Evolutionary conservation across 1,140 invertebrate species (phyloP), one percentile per base, ranked within the genome.

Genomic region (Acromyrmex heyeri): DNA sequence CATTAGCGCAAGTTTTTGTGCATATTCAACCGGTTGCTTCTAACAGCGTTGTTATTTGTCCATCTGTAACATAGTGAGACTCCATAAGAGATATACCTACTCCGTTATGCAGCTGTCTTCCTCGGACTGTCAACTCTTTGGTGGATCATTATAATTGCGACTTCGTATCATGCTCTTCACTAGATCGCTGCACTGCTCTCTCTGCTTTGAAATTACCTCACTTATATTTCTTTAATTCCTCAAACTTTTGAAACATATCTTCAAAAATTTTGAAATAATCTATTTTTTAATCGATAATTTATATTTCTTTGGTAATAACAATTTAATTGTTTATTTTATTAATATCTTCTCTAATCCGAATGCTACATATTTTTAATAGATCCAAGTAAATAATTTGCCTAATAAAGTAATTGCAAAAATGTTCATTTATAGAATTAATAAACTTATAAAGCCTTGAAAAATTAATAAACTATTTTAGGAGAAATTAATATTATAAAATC

Each of bases 21-120:
- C 62, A 3, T n/a, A 30, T 67, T 55, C 57, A 61, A 18, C 57
- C n/a, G 73, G 34, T 62, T 1, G 24, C 30, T 57, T 38, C 62
- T 55, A 69, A 79, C n/a, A 57, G 64, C 64, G 16, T 27, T 62
- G 77, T 79, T 69, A 79, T 57, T 79, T 38, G 77, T 44, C 48
- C 48, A 21, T n/a, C 62, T 78, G 44, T 24, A 24, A n/a, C 30
- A 18, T 67, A 79, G 34, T 14, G 77, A 55, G 62, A 67, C 62
- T 38, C 27, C 16, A 48, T 14, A 38, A 57, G 44, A 21, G 77
- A 53, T 67, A 27, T 18, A n/a, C 7, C 7, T 38, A 38, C 27
- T 78, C 30, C 48, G 30, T 67, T 67, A 79, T n/a, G 27, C 76
- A 65, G 44, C 64, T 30, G n/a, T 48, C 50, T 79, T 69, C 30